Conservation (phyloP, 2,113 vertebrate species). For the Malurus elegans region DNA sequence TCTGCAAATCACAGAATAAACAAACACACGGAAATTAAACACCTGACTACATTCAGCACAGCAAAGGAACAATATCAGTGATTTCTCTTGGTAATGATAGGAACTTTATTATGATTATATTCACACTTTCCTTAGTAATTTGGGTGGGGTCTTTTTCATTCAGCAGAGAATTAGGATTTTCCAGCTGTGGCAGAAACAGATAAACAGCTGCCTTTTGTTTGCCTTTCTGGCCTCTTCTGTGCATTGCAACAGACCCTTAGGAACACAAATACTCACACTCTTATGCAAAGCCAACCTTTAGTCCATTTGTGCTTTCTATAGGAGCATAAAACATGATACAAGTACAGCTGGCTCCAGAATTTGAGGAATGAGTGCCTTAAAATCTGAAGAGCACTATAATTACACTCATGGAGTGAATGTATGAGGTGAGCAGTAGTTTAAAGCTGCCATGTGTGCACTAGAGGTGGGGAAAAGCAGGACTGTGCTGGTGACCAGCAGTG, state of each 20-base stretch:
- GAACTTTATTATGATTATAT: not conserved
- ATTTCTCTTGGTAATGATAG: not conserved
- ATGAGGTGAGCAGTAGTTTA: not conserved
- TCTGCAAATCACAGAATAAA: conserved; percentile 61
- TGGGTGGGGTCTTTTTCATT: not conserved
- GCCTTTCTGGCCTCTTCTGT: not conserved
- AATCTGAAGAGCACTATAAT: not conserved
- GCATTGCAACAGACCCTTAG: not conserved
- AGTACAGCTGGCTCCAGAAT: not conserved
- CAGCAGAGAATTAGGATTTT: not conserved
- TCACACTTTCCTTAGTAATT: not conserved
- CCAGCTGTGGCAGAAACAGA: not conserved
- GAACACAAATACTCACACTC: not conserved
- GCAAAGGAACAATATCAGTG: not conserved
- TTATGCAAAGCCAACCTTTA: not conserved
- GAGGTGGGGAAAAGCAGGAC: not conserved
- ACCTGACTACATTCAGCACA: not conserved
- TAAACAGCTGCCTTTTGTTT: not conserved
- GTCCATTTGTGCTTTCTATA: not conserved
- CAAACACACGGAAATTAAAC: not conserved
- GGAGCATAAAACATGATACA: not conserved
- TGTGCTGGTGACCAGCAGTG: not conserved
- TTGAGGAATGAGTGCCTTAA: not conserved
- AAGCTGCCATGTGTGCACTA: not conserved
- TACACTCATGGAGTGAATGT: not conserved